phyloP scores from a whole-genome alignment of 1,140 invertebrate genomes.

The Lepidurus arcticus region DNA sequence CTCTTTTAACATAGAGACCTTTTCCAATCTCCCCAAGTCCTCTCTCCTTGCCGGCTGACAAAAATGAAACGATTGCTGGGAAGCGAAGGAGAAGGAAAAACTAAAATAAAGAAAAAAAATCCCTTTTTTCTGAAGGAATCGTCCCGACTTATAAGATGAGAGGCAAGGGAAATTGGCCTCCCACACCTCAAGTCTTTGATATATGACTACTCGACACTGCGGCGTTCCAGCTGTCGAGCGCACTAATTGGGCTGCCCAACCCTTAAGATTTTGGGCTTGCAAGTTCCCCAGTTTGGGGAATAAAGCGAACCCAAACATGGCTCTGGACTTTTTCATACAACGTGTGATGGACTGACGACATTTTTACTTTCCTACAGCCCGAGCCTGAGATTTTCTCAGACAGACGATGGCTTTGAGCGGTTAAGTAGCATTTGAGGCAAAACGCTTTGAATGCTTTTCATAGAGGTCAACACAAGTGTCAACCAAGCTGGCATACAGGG shows the following conservation, averaged over 20 bases:
- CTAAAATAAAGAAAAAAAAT: neutral
- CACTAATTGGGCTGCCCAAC: constrained; percentile 17
- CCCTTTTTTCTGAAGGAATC: constrained; percentile 49
- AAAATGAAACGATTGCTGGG: neutral
- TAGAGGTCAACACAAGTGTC: constrained; percentile 2
- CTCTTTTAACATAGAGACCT: constrained; percentile 39
- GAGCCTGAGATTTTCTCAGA: neutral
- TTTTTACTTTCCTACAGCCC: neutral
- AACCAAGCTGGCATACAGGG: neutral
- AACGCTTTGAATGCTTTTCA: neutral
- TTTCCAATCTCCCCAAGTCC: neutral
- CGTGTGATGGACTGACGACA: constrained; percentile 17
- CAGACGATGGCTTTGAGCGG: neutral
- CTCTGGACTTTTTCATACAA: constrained; percentile 15
- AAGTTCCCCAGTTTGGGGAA: neutral
- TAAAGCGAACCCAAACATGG: constrained; percentile 3
- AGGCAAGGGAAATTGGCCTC: neutral
- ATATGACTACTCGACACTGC: constrained; percentile 21
- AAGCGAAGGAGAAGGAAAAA: neutral
- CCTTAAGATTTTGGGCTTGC: constrained; percentile 12
- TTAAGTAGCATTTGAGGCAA: neutral
- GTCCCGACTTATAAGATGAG: constrained; percentile 23
- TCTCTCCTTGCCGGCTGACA: neutral
- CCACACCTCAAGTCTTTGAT: constrained; percentile 23
- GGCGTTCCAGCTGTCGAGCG: constrained; percentile 16